Evolutionary conservation across 2,888 invertebrate species (phyloP), one percentile per base, ranked within the genome.

Genomic region (Mythimna pallens): DNA sequence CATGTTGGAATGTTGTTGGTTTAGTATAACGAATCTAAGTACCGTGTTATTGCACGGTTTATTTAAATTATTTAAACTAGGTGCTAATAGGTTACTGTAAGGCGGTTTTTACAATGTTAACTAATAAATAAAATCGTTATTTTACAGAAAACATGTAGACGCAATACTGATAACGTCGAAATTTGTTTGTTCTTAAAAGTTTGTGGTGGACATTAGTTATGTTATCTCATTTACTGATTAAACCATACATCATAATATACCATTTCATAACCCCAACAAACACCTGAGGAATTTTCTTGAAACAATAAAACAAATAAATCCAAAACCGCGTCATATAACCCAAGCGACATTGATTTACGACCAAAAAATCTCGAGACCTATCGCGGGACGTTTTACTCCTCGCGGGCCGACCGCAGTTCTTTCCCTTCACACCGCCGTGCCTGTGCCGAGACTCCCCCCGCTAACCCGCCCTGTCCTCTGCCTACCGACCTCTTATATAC

Each of bases 391-490:
- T 59, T 65, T 66, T 17, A 14, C 40, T 9, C 3, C 90, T 78
- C 84, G 89, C 89, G 89, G 71, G 78, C 85, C 91, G 81, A 85
- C 86, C 91, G 85, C 91, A 91, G 92, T 93, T 94, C 95, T 94
- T 95, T 95, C 96, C 96, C 96, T 96, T 96, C 96, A 95, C 95
- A 95, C 95, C 95, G 96, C 94, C 93, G 93, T 94, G 94, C 93
- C 94, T 92, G 94, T 94, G 94, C 93, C 92, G 93, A 93, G 95
- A 93, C 93, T 89, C 83, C 93, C 94, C 93, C 93, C 88, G 88
- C 87, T 76, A 87, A 86, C 87, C 90, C 86, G 87, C 91, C 89
- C 92, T 92, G 93, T 93, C 93, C 93, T 92, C 93, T 93, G 93
- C 94, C 94, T 93, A 94, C 94, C 94, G 93, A 94, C 94, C 95